Base-by-base conservation (phyloP, 2,797 vertebrate species). In the Leuciscus waleckii region DNA sequence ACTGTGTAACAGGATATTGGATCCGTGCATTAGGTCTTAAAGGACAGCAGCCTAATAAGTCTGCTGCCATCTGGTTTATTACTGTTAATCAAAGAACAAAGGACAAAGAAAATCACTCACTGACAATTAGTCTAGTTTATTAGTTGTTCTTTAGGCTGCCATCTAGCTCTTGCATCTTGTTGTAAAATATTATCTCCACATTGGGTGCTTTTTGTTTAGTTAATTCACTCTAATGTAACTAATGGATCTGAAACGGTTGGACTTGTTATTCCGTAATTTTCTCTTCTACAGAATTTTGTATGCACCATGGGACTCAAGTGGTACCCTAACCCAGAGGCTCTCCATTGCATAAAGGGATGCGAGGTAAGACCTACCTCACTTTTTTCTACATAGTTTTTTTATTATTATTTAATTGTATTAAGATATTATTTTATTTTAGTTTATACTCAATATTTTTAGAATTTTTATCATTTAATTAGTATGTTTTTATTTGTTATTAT, bases 271-370 rank as follows among this genome's bases (percentile, higher is more conserved):
- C 26, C 4, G 16, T 75, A n/a, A 51, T 85, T 54, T 26, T 61
- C 37, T 56, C 17, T 56, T 71, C 56, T 79, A 63, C 78, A 86
- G 87, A 85, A 82, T 61, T 89, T 86, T 79, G 80, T 89, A 73
- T 99, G 98, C 89, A 99, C 98, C 0, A 97, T 97, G 63, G 96
- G 96, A 89, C 96, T 97, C 90, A 97, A 97, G 94, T 99, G 98
- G 98, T 97, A 98, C 90, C 98, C 98, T 89, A 96, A 95, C 77
- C 97, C 97, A 87, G 95, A 97, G 75, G 91, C 95, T 87, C 96
- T 99, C 77, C 96, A 97, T 91, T 99, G 98, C 93, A 97, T 99
- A 93, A 99, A 98, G 95, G 96, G 96, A 91, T 99, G 98, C 32
- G 98, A 99, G 96, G 98, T 99, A 94, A 97, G 95, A 23, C n/a